Evolutionary conservation across 2,113 vertebrate genomes (phyloP).

Genomic region (Meriones unguiculatus): DNA sequence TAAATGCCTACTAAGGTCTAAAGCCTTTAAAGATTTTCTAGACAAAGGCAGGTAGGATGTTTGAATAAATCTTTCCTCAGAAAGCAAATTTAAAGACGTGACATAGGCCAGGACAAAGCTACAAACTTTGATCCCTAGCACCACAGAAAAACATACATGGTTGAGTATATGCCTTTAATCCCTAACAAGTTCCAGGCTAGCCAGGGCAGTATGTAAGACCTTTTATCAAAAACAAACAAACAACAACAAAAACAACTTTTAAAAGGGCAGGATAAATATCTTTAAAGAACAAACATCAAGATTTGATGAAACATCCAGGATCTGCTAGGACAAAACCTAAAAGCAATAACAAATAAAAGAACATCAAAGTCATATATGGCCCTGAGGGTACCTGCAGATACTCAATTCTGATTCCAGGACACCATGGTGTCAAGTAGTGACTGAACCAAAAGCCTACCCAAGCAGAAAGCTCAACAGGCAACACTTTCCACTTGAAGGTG

Average conservation of each 20-base stretch:
- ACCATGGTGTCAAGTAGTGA: neutral
- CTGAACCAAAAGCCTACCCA: neutral
- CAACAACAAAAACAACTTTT: neutral
- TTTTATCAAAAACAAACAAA: neutral
- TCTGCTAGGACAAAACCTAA: constrained; percentile 15
- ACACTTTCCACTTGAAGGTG: neutral
- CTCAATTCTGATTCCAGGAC: neutral
- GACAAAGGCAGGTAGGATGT: constrained; percentile 10
- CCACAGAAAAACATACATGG: neutral
- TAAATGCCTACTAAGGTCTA: constrained; percentile 1
- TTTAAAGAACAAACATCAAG: neutral
- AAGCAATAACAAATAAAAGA: constrained; percentile 23
- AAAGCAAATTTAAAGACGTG: constrained; percentile 1
- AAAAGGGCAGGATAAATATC: neutral
- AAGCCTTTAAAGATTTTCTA: constrained; percentile 31
- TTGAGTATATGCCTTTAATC: neutral
- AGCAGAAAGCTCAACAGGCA: neutral
- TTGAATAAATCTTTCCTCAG: neutral
- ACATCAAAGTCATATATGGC: neutral
- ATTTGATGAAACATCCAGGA: neutral
- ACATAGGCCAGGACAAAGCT: neutral
- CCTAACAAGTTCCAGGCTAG: neutral
- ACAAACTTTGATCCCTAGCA: no score
- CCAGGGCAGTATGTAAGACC: neutral
- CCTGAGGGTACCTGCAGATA: neutral